These are phyloP conservation scores for Phaethon lepturus DNA, from an alignment of 2,113 vertebrate species.

Conservation along the genomic window DNA sequence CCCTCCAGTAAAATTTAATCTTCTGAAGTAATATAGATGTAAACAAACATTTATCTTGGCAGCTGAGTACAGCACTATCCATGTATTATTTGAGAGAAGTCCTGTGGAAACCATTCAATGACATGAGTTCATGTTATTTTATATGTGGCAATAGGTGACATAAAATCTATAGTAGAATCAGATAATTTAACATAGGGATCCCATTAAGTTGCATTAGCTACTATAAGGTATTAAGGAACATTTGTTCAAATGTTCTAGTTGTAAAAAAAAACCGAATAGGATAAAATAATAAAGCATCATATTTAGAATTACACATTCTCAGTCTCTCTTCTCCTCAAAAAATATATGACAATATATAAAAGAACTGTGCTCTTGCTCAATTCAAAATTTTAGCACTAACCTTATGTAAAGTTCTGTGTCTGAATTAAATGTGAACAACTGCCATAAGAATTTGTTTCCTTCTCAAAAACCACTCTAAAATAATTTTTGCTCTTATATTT, in stretches of 20 bases:
- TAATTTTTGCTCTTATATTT: neutral
- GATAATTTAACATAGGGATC: neutral
- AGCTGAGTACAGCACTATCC: neutral
- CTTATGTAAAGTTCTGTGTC: neutral
- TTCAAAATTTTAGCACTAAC: neutral
- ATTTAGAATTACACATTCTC: neutral
- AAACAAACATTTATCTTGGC: neutral
- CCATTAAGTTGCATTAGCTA: neutral
- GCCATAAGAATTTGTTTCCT: neutral
- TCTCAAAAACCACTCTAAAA: neutral
- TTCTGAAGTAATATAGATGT: neutral
- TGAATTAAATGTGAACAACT: neutral
- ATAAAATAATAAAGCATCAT: neutral
- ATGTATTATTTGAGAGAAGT: neutral
- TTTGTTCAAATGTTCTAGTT: neutral
- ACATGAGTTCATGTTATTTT: neutral
- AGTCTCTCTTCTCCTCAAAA: neutral
- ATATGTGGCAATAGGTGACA: neutral
- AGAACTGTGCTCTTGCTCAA: neutral
- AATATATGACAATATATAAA: neutral
- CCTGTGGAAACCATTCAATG: neutral
- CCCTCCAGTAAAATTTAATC: neutral
- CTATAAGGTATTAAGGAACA: neutral
- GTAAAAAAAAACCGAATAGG: neutral
- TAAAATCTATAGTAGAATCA: neutral